phyloP scores from a whole-genome alignment of 2,888 invertebrate genomes.

The Latrodectus hesperus region DNA sequence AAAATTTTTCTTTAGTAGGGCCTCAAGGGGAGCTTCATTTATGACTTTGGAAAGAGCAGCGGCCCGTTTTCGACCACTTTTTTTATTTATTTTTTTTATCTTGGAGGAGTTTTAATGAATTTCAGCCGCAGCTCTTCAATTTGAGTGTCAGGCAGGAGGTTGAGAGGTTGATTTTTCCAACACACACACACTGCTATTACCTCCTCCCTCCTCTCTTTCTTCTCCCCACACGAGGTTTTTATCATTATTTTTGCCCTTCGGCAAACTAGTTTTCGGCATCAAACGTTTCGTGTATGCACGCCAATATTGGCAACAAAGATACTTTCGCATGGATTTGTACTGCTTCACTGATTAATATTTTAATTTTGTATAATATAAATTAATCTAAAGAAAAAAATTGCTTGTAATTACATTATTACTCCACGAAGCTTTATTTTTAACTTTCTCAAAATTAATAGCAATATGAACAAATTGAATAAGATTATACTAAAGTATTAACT shows the following conservation, averaged over 20 bases:
- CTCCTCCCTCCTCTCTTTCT: not conserved
- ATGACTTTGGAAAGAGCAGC: not conserved
- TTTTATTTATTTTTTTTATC: not conserved
- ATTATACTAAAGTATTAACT: no score
- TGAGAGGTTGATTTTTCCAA: not conserved
- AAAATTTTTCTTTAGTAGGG: not conserved
- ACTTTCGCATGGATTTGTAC: no score
- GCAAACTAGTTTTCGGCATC: not conserved
- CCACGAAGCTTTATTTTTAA: no score
- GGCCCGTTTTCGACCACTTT: not conserved
- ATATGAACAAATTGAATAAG: no score
- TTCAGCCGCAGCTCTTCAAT: not conserved
- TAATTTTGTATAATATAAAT: no score
- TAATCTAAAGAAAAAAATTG: no score
- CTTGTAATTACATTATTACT: no score
- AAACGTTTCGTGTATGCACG: not conserved
- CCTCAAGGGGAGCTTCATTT: slow-evolving; percentile 2
- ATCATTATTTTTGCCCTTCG: slow-evolving; percentile 2
- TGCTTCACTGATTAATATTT: no score
- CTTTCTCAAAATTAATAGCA: no score
- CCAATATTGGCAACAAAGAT: not conserved
- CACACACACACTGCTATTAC: slow-evolving; percentile 1
- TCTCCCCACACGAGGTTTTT: not conserved
- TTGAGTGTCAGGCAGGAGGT: slow-evolving; percentile 2
- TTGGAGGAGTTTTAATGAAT: slow-evolving; percentile 5